Percentiles rank a stretch among this genome's conserved stretches.
These are phyloP conservation scores for Falco biarmicus DNA, from an alignment of 2,797 vertebrate species.

Conservation along the genomic window DNA sequence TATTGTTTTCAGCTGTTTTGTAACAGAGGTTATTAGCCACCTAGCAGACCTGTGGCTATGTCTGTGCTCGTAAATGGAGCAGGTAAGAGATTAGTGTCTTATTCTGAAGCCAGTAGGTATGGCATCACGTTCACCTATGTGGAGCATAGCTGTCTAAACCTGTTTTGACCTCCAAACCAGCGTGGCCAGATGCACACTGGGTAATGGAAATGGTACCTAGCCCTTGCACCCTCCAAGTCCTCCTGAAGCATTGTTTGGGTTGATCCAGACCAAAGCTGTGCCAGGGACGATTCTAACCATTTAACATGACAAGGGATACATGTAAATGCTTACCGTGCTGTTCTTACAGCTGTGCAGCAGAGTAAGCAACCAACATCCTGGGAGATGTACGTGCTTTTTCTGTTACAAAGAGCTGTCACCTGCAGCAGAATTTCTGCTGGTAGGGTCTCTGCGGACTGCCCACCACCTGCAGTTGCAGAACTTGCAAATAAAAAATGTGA, in stretches of 20 bases:
- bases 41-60: neutral
- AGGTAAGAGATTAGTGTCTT: neutral
- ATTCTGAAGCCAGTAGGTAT: neutral
- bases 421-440: neutral
- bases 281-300: neutral
- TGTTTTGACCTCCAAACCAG: neutral
- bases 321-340: neutral
- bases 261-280: neutral
- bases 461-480: neutral
- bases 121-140: rapidly evolving
- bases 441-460: neutral
- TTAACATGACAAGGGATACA: neutral
- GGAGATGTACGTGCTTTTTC: rapidly evolving
- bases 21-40: neutral
- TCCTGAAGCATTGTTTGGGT: neutral
- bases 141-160: neutral
- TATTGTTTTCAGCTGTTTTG: neutral
- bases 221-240: neutral
- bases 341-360: neutral
- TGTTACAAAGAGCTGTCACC: neutral
- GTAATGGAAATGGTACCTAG: neutral
- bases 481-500: neutral
- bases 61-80: neutral
- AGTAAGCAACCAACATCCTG: neutral
- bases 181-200: neutral